A percentile compares a stretch with the other conserved stretches of the same genome.
Conservation (phyloP, 2,797 vertebrate species). For the Acrossocheilus wenchowensis region DNA sequence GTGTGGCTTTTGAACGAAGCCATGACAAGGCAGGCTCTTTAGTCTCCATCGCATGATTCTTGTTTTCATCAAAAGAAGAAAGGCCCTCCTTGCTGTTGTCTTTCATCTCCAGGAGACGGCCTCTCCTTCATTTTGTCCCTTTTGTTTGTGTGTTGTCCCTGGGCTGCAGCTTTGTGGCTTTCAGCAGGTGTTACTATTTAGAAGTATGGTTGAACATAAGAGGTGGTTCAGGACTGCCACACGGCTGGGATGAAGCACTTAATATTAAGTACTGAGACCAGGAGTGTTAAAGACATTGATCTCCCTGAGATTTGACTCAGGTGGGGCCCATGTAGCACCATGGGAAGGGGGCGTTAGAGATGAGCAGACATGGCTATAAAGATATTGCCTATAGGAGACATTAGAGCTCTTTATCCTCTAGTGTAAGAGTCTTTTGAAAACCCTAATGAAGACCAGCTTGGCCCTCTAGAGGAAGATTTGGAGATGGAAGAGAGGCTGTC, state of each 20-base stretch:
- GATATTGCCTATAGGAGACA: conserved; percentile 3
- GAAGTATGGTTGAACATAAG: conserved; percentile 58
- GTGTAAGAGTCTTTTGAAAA: neutral
- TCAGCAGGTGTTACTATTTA: conserved; percentile 69
- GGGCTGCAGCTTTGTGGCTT: conserved; percentile 66
- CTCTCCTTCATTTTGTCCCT: conserved; percentile 64
- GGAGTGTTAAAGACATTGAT: conserved; percentile 32
- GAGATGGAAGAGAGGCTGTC: conserved; percentile 2
- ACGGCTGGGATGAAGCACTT: conserved; percentile 39
- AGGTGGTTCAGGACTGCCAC: conserved; percentile 47
- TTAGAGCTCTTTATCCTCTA: conserved; percentile 15
- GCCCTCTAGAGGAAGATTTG: conserved; percentile 11
- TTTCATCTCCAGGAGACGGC: conserved; percentile 78
- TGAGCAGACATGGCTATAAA: neutral
- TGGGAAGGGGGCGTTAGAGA: neutral
- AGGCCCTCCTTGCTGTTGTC: conserved; percentile 75
- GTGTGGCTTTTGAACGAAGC: conserved; percentile 82
- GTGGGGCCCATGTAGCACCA: neutral
- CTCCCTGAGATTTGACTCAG: neutral
- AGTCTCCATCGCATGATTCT: conserved; percentile 79
- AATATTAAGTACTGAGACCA: conserved; percentile 37
- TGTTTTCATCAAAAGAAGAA: conserved; percentile 82
- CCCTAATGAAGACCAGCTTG: conserved; percentile 10
- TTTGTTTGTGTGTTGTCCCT: conserved; percentile 68
- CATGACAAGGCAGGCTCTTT: conserved; percentile 74